Base-by-base conservation (phyloP, 2,888 invertebrate species). In the Heteromurus nitidus region DNA sequence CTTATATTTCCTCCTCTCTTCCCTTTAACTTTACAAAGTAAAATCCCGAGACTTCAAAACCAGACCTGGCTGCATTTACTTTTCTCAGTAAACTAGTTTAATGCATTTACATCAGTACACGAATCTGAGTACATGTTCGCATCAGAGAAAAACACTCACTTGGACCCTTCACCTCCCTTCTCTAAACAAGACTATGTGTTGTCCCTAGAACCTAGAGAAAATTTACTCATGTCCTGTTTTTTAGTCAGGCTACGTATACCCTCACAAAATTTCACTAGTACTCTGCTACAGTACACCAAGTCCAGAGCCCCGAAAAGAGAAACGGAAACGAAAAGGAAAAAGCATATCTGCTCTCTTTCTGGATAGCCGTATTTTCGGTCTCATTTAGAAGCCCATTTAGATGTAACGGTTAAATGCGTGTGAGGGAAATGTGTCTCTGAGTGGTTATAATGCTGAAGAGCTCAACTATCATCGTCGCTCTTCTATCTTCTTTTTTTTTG, bases 311-410 rank as follows among this genome's bases (percentile, higher is more conserved):
- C 47, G 13, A 55, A 53, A 58, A 28, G 20, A 28, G 62, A 62
- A 53, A 31, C 28, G 74, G 73, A 65, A 74, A 36, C 64, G 24
- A 31, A 30, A 28, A 24, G 31, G 30, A 74, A 53, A 30, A 65
- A 73, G 22, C 11, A 20, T 47, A 47, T 5, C 11, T 47, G n/a
- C n/a, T n/a, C n/a, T n/a, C n/a, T n/a, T n/a, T 50, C 62, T 28
- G 24, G 65, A 31, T 55, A 36, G 67, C 18, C 58, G 18, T 55
- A 28, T 53, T 67, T 65, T 67, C 62, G 31, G 65, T 65, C 55
- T 75, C 67, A 55, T 75, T 75, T 75, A 55, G 58, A 58, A 67
- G 22, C 20, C 58, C 65, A 75, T 75, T 75, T 75, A 44, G 55
- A 22, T 20, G 11, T 11, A 47, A 5, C 47, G 3, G 7, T 47